Percentiles rank a stretch among this genome's conserved stretches.
phyloP scores from a whole-genome alignment of 2,113 vertebrate genomes.

The Gambusia holbrooki region DNA sequence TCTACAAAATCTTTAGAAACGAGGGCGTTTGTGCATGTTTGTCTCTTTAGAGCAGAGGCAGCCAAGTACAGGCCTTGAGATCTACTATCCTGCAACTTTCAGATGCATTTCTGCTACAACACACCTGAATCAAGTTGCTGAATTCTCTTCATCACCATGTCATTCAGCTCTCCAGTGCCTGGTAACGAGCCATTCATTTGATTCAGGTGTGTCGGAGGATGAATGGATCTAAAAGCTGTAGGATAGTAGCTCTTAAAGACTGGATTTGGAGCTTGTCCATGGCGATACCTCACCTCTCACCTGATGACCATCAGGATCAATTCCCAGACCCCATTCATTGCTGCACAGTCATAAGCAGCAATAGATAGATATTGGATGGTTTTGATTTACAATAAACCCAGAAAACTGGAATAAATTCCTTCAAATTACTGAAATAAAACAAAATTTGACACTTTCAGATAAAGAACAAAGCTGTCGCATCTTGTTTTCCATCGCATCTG shows the following conservation, averaged over 20 bases:
- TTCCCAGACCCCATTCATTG: neutral
- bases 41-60: neutral
- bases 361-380: neutral
- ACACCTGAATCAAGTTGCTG: too few species aligned
- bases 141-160: too few species aligned
- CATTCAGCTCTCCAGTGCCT: too few species aligned
- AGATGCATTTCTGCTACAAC: too few species aligned
- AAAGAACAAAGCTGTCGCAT: conserved; percentile 21
- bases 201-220: too few species aligned
- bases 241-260: too few species aligned
- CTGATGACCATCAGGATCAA: neutral
- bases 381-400: too few species aligned
- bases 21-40: neutral
- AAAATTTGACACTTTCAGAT: conserved; percentile 11
- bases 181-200: too few species aligned
- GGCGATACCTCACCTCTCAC: neutral
- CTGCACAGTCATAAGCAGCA: neutral
- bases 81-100: too few species aligned
- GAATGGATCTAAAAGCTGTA: too few species aligned
- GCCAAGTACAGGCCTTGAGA: too few species aligned
- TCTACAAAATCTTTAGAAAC: neutral
- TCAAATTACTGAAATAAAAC: conserved; percentile 6
- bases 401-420: neutral
- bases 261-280: neutral
- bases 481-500: conserved; percentile 37